Base-by-base conservation (phyloP, 1,140 invertebrate genomes). In the Trichonephila inaurata region DNA sequence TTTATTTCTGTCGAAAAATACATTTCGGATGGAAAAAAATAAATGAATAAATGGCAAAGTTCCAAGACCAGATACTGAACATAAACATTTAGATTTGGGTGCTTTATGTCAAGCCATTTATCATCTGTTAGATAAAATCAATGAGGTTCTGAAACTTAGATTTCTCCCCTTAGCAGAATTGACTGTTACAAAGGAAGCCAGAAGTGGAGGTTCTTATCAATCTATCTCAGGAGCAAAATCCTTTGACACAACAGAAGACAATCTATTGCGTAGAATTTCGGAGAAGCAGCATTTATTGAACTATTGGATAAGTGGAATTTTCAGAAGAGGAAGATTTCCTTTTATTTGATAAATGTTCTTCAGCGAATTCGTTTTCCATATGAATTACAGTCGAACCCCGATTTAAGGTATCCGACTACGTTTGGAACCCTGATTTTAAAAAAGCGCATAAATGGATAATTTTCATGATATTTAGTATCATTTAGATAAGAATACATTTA, bases 41-140 rank as follows among this genome's bases (percentile, higher is more conserved):
- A 6, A 64, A 1, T 77, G 72, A 77, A 77, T 77, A 12, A 77
- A 77, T 77, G 72, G 72, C 72, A 77, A 77, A 16, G 3, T 33
- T 77, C 72, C 72, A 77, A 77, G 28, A 18, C 33, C 28, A 77
- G 72, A 77, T 77, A 77, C 4, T 28, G 33, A 77, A 28, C 72
- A 77, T 77, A 77, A 77, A 77, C 72, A 77, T 77, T 77, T 14
- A 77, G 24, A 77, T 77, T 51, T 51, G 28, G 5, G 28, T 33
- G 72, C 28, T 77, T 77, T 77, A 77, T 77, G 72, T 77, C 28
- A 77, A 77, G 28, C 33, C 72, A 77, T 77, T 77, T 77, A 77
- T 77, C 28, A 77, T 77, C 33, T 18, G 72, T 40, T 28, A 77
- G 72, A 77, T 77, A 77, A 77, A 77, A 77, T 77, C 72, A 77